A percentile compares a stretch with the other conserved stretches of the same genome.
Evolutionary conservation across 2,888 invertebrate genomes (phyloP).

Genomic region (Linyphia triangularis): DNA sequence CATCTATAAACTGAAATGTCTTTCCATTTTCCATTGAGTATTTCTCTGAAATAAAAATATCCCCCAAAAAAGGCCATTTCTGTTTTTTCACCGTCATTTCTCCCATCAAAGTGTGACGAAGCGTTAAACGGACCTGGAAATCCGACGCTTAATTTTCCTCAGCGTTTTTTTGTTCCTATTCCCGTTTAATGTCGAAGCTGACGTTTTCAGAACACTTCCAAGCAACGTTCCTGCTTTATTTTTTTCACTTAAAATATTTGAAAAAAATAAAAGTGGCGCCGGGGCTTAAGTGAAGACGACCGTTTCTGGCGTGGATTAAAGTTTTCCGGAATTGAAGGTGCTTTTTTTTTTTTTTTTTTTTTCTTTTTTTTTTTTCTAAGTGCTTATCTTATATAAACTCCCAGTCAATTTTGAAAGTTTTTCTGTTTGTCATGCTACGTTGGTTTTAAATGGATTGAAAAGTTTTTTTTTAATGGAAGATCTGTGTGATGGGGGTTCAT

Average conservation of each 20-base stretch:
- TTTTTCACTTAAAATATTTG: not conserved
- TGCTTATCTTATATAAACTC: not conserved
- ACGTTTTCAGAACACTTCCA: constrained; percentile 18
- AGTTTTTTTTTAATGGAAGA: too few species aligned
- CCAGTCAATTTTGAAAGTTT: not conserved
- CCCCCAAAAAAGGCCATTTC: constrained; percentile 61
- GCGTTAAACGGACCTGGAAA: constrained; percentile 41
- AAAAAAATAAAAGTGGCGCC: not conserved
- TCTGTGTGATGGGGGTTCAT: too few species aligned
- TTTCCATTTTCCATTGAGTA: constrained; percentile 16
- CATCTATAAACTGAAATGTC: not conserved
- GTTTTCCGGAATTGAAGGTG: not conserved
- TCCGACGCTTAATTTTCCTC: constrained; percentile 45
- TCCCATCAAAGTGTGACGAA: constrained; percentile 55
- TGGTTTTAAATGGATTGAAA: not conserved
- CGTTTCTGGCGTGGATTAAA: not conserved
- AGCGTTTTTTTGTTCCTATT: constrained; percentile 4
- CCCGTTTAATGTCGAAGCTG: not conserved
- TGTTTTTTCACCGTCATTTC: constrained; percentile 12
- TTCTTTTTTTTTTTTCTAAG: too few species aligned
- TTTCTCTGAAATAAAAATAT: constrained; percentile 20
- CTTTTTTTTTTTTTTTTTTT: too few species aligned
- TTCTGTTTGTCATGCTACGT: not conserved
- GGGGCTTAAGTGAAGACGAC: not conserved
- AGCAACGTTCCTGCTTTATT: constrained; percentile 9